Evolutionary conservation across 2,888 invertebrate species (phyloP), one percentile per base, ranked within the genome.

Genomic region (Camptogramma bilineatum): DNA sequence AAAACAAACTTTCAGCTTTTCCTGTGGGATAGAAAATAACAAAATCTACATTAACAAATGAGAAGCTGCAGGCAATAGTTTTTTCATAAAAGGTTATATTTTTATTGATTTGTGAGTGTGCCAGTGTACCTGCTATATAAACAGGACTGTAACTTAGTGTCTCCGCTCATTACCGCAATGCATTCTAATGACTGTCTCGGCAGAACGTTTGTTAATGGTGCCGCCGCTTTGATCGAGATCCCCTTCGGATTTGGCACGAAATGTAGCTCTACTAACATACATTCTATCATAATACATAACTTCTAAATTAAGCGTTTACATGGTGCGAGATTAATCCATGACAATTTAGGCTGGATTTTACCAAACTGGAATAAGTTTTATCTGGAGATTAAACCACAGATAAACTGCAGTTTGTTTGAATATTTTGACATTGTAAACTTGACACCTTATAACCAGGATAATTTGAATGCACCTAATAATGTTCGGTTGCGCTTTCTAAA

Each of bases 141-240:
- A 17, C 0, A 10, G 10, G n/a, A 19, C 60, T 64, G 48, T 61
- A 52, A 1, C 56, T 28, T 16, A 21, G 34, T 17, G n/a, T 31
- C 64, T 62, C 39, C 52, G 21, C 52, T 56, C 56, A 61, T 64
- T 64, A 64, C 55, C 9, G 51, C 52, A 61, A 48, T 65, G 65
- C 57, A 57, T 61, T 61, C 52, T 61, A 65, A 61, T 57, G 61
- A 57, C 19, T 34, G 56, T 53, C 39, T 8, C 4, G 7, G 34
- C 42, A 52, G 24, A 34, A 17, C 31, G 51, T 51, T 55, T 46
- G 62, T 56, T 7, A 28, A n/a, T n/a, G n/a, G n/a, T 28, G 7
- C 7, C 28, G 18, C 17, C 4, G 42, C 48, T 44, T 39, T 52
- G 57, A 63, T 58, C 53, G 51, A 48, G 51, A 64, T 52, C 54